These are phyloP conservation scores for Okamejei kenojei DNA, from an alignment of 2,797 vertebrate species.

Conservation along the genomic window DNA sequence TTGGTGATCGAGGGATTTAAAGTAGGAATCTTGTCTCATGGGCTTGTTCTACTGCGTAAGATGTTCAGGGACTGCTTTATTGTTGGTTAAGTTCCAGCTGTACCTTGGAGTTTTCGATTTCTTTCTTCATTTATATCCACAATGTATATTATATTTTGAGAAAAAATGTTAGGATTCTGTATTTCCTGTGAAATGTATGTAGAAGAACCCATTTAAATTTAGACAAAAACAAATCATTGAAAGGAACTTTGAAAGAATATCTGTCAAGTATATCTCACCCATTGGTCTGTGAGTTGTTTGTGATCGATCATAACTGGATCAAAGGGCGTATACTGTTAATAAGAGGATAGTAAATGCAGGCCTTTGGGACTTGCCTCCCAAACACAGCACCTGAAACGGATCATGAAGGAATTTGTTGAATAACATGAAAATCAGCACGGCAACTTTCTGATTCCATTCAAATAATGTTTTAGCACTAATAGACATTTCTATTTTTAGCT, in stretches of 20 bases:
- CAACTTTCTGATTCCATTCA: not conserved
- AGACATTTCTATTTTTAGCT: conserved; percentile 24
- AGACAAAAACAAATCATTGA: not conserved
- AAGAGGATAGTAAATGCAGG: not conserved
- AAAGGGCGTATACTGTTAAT: not conserved
- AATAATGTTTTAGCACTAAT: not conserved
- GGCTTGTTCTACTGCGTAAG: not conserved
- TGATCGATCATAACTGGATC: not conserved
- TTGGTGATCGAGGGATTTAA: not conserved
- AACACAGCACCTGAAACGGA: not conserved
- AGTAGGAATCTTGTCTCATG: not conserved
- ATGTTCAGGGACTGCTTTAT: not conserved
- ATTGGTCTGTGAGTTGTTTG: not conserved
- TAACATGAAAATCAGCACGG: not conserved
- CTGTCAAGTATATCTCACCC: not conserved
- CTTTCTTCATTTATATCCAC: not conserved
- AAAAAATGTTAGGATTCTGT: not conserved
- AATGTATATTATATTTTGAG: conserved; percentile 19
- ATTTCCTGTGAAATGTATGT: conserved; percentile 26
- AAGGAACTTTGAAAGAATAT: not conserved
- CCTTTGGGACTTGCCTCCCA: not conserved
- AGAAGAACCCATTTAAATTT: not conserved
- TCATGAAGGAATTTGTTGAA: not conserved
- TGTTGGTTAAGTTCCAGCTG: not conserved
- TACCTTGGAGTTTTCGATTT: not conserved